Conservation (phyloP, 2,797 vertebrate species). For the Sylvilagus floridanus region DNA sequence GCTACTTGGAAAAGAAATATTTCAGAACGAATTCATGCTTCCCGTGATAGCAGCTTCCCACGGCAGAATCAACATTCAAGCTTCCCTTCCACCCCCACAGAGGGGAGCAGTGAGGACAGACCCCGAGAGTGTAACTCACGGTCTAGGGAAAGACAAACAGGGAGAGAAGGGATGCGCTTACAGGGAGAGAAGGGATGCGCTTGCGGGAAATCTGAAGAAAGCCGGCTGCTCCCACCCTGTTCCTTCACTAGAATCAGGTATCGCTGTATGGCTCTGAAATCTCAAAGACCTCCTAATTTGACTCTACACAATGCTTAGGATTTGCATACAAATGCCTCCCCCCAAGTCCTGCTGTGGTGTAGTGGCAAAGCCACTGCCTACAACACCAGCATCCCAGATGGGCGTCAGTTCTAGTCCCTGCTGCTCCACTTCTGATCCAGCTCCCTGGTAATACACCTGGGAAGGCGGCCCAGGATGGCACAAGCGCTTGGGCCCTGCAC, state of each 20-base stretch:
- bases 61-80: slow-evolving; percentile 29
- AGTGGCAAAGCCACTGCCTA: too few relatives aligned
- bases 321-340: too few relatives aligned
- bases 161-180: not conserved
- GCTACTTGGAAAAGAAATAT: slow-evolving; percentile 20
- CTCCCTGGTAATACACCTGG: too few relatives aligned
- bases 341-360: too few relatives aligned
- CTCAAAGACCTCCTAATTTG: not conserved
- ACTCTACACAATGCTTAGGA: not conserved
- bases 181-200: not conserved
- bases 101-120: not conserved
- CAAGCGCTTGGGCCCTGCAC: too few relatives aligned
- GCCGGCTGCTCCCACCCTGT: not conserved
- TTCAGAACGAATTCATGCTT: slow-evolving; percentile 2
- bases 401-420: too few relatives aligned
- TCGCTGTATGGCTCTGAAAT: not conserved
- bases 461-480: too few relatives aligned
- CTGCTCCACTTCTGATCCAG: too few relatives aligned
- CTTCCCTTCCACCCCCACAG: not conserved
- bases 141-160: not conserved
- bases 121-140: not conserved
- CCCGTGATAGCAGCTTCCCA: not conserved
- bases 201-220: not conserved
- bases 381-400: too few relatives aligned
- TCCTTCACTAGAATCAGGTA: not conserved